phyloP scores from a whole-genome alignment of 2,888 invertebrate species.

The Dolichopus griseipennis region DNA sequence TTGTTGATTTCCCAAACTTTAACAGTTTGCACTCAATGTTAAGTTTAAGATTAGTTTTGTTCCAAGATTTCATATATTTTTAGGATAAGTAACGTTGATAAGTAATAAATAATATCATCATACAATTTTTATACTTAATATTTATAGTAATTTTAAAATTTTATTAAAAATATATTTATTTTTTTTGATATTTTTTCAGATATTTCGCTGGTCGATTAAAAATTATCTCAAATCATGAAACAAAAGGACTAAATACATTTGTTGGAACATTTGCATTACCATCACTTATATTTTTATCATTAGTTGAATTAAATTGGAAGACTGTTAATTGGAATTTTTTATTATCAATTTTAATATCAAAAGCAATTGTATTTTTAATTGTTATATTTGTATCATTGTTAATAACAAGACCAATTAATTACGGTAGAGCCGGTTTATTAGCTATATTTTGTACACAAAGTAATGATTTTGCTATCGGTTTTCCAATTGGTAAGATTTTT shows the following conservation, averaged over 20 bases:
- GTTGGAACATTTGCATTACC: constrained; percentile 91
- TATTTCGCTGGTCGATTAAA: constrained; percentile 78
- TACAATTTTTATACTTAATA: too few species aligned
- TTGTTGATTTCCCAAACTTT: too few species aligned
- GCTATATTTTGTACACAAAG: constrained; percentile 94
- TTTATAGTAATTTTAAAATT: too few species aligned
- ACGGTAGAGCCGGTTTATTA: constrained; percentile 80
- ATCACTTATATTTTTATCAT: constrained; percentile 79
- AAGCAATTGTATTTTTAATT: constrained; percentile 72
- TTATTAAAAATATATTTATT: too few species aligned
- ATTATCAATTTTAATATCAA: constrained; percentile 73
- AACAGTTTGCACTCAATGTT: too few species aligned
- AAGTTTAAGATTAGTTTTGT: too few species aligned
- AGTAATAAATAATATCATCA: too few species aligned
- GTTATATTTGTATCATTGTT: constrained; percentile 70
- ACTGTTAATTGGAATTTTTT: constrained; percentile 88
- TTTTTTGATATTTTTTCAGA: constrained; percentile 44
- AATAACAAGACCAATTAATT: constrained; percentile 69
- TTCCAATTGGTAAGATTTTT: constrained; percentile 73
- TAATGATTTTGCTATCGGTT: constrained; percentile 95
- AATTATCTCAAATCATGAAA: constrained; percentile 71
- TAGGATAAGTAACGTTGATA: too few species aligned
- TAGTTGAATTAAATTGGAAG: constrained; percentile 74
- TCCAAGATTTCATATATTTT: too few species aligned
- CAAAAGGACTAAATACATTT: constrained; percentile 84